Percentiles rank a stretch among this genome's conserved stretches.
Evolutionary conservation across 2,113 vertebrate genomes (phyloP).

Genomic region (Anarrhichthys ocellatus): DNA sequence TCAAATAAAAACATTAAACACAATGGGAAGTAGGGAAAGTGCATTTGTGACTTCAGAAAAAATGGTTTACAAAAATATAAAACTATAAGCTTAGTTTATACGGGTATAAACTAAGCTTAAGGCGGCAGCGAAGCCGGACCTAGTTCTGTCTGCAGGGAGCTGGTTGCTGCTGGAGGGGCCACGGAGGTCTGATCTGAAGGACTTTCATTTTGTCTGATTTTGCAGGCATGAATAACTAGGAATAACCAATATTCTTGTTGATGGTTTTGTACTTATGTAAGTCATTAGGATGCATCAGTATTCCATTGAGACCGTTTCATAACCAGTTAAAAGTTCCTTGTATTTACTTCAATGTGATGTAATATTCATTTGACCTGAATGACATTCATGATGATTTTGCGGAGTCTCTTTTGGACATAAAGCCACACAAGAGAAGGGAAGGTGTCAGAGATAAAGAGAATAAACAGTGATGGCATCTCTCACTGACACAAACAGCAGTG

Average conservation of each 20-base stretch:
- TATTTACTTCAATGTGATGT: background rate
- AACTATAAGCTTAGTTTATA: too few relatives aligned
- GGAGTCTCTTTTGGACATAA: background rate
- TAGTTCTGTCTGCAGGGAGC: too few relatives aligned
- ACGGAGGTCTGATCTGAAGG: too few relatives aligned
- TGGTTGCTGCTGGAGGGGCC: too few relatives aligned
- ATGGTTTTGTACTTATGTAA: background rate
- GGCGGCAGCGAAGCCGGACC: too few relatives aligned
- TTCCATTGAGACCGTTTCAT: background rate
- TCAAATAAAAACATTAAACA: background rate
- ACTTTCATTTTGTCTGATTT: too few relatives aligned
- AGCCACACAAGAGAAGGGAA: background rate
- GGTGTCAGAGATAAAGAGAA: constrained; percentile 3
- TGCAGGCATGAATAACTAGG: too few relatives aligned
- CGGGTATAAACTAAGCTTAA: too few relatives aligned
- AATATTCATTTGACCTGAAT: background rate
- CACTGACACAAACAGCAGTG: constrained; percentile 9
- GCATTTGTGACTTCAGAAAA: background rate
- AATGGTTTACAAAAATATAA: background rate
- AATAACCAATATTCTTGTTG: too few relatives aligned
- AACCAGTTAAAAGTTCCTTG: background rate
- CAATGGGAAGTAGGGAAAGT: background rate
- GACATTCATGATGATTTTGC: background rate
- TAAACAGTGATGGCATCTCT: constrained; percentile 28
- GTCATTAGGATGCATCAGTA: background rate